Base-by-base conservation (phyloP, 2,797 vertebrate species). In the Esox lucius region DNA sequence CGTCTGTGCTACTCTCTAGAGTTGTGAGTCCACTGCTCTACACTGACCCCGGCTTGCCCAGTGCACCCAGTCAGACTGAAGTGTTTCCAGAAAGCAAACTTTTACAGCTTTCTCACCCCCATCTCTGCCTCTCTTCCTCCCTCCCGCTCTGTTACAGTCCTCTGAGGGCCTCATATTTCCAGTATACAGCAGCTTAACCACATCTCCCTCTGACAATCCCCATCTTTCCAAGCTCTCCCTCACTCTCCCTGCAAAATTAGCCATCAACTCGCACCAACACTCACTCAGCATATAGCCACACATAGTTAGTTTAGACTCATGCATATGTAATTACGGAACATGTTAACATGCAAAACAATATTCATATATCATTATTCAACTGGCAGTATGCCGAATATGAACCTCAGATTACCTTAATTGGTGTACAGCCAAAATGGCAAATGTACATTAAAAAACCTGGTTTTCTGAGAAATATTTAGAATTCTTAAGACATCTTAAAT, bases 181-280 rank as follows among this genome's bases (percentile, higher is more conserved):
- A 72, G 49, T 74, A 48, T 24, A 56, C 49, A 51, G 28, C 72
- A 53, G 64, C 64, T 53, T 19, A 68, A 68, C 67, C 39, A 42
- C 33, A 68, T 39, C 65, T 68, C 31, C 15, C 65, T 68, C n/a
- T 33, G 64, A 22, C 6, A 56, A 22, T n/a, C 19, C 19, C 53
- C 9, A 19, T 51, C 66, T 19, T n/a, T 8, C 53, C 42, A 6
- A 15, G 2, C 22, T 28, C 59, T 64, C 33, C 39, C 56, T 28
- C 59, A 1, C 28, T 24, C 16, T 59, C 70, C 31, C 65, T 35
- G 53, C 53, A 59, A n/a, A 56, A n/a, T n/a, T n/a, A n/a, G 53
- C 53, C 53, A 22, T 59, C 53, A 56, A 59, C 53, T 59, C 9
- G n/a, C 8, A 65, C 26, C 11, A 15, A 65, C 59, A 62, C 22